These are phyloP conservation scores for Noctua janthina DNA, from an alignment of 2,888 invertebrate genomes.

Conservation along the genomic window DNA sequence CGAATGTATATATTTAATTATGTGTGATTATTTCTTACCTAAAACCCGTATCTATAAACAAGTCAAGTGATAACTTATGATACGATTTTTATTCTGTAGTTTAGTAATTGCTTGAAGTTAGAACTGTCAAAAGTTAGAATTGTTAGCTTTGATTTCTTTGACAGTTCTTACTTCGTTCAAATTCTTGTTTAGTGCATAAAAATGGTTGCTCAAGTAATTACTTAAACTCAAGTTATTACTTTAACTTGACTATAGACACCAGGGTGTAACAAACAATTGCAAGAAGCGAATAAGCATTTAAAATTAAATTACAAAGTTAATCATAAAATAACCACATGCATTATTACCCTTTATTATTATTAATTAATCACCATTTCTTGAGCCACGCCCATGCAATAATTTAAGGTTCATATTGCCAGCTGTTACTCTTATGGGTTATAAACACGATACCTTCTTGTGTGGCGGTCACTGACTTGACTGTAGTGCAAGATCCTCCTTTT, in stretches of 20 bases:
- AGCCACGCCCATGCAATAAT: slow-evolving; percentile 8
- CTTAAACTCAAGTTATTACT: too few relatives aligned
- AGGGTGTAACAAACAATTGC: not conserved
- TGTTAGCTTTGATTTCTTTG: too few relatives aligned
- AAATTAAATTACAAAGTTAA: slow-evolving; percentile 13
- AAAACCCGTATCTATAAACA: too few relatives aligned
- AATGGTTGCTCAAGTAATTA: too few relatives aligned
- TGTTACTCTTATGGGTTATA: not conserved
- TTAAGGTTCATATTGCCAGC: not conserved
- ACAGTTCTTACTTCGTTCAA: too few relatives aligned
- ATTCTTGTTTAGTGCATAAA: too few relatives aligned
- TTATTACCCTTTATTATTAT: slow-evolving; percentile 9
- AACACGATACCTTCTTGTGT: not conserved
- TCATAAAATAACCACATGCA: slow-evolving; percentile 1
- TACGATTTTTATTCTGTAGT: too few relatives aligned
- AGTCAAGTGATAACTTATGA: too few relatives aligned
- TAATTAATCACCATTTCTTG: not conserved
- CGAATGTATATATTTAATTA: not conserved
- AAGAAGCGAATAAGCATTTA: not conserved
- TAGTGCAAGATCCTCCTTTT: not conserved
- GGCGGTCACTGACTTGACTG: not conserved
- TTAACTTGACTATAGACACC: too few relatives aligned
- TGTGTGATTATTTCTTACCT: too few relatives aligned
- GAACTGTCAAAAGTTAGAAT: too few relatives aligned
- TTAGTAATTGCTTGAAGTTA: too few relatives aligned